Base-by-base conservation (phyloP, 2,113 vertebrate genomes). In the Caloenas nicobarica region DNA sequence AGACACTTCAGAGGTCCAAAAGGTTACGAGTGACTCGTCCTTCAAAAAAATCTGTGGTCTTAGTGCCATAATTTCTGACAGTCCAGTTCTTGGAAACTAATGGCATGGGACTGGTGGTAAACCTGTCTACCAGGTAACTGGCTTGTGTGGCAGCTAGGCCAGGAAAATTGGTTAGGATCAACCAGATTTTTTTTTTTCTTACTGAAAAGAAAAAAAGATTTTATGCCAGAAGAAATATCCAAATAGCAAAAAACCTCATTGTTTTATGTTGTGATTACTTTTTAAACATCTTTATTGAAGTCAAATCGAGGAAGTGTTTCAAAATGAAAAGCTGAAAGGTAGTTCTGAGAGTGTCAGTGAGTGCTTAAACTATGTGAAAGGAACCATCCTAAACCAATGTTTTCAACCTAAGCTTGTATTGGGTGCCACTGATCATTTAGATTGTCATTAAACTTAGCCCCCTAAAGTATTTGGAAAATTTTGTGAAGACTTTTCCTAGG, bases 221-320 rank as follows among this genome's bases (percentile, higher is more conserved):
- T 87, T 48, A 17, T 87, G 22, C 54, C n/a, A 40, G 54, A n/a
- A 79, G 25, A 93, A 56, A 48, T 72, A 10, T 69, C 16, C 7
- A 3, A 64, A 33, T 76, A 46, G 28, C 10, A 6, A 28, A 74
- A 50, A 42, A 28, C 5, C 0, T 2, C 5, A 5, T 25, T 26
- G 3, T 5, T n/a, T 65, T 48, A 23, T 26, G 5, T 51, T 70
- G 6, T 70, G 10, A 60, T 72, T 74, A 23, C 21, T 71, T 86
- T 64, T 79, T 0, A 66, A 84, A 48, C 18, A 22, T 22, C 66
- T 89, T 56, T 64, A 33, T 16, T 79, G 24, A 76, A 80, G 60
- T 54, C 28, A 70, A 66, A 46, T 7, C 68, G 44, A 82, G 61
- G 74, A 83, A 34, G 8, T 5, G 8, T 79, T 74, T 81, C 11